Evolutionary conservation across 2,113 vertebrate genomes (phyloP).

Genomic region (Anthoscopus minutus): DNA sequence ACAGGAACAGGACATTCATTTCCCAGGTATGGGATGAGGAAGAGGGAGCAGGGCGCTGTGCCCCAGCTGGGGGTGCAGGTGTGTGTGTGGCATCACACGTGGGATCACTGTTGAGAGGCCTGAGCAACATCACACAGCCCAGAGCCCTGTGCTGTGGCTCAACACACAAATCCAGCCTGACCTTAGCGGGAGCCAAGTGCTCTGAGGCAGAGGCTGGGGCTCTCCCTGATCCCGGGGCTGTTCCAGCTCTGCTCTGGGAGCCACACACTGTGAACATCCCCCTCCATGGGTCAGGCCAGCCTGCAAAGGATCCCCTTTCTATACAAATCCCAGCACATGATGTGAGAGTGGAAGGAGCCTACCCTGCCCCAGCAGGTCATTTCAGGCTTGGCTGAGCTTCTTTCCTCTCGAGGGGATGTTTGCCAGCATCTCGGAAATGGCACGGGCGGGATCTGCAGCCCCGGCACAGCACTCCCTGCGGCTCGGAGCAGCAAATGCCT

Average conservation of each 20-base stretch:
- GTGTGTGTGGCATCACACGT: background rate
- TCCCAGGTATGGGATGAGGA: background rate
- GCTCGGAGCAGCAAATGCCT: background rate
- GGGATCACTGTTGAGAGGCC: background rate
- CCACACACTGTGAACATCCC: accelerated
- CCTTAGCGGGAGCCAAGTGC: background rate
- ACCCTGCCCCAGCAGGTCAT: background rate
- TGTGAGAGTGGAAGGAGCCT: background rate
- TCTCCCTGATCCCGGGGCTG: accelerated
- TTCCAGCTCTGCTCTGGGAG: background rate
- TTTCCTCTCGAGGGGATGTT: background rate
- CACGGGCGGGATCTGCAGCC: background rate
- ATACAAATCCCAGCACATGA: background rate
- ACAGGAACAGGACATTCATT: background rate
- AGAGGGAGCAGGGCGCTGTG: background rate
- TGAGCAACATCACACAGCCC: background rate
- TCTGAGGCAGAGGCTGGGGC: background rate
- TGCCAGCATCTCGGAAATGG: constrained; percentile 40
- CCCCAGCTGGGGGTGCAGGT: background rate
- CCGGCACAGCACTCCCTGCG: background rate
- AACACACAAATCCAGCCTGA: background rate
- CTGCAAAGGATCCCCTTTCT: background rate
- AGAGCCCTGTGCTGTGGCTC: background rate
- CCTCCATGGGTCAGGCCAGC: background rate
- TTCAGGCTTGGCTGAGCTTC: constrained; percentile 29